Conservation (phyloP, 2,888 invertebrate genomes). For the Melanotus villosus region DNA sequence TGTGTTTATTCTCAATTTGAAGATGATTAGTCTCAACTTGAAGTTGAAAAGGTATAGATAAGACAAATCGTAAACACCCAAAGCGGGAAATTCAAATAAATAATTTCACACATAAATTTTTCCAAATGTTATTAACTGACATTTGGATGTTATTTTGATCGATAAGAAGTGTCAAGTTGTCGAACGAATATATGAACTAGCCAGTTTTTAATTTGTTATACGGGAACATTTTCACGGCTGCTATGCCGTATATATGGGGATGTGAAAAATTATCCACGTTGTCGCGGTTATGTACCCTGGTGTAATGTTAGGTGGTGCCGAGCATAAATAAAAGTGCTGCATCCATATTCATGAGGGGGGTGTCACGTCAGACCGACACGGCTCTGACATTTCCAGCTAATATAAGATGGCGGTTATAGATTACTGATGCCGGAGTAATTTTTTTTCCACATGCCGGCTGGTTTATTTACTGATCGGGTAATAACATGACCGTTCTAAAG, state of each 20-base stretch:
- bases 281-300: conserved; percentile 40
- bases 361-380: conserved; percentile 55
- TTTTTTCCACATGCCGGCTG: conserved; percentile 47
- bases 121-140: too few relatives aligned
- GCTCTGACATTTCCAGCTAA: conserved; percentile 63
- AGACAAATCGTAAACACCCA: too few relatives aligned
- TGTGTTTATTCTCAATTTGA: too few relatives aligned
- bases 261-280: conserved; percentile 40
- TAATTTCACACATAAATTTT: too few relatives aligned
- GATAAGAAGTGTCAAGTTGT: too few relatives aligned
- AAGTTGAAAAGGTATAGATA: too few relatives aligned
- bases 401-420: conserved; percentile 65
- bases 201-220: neutral
- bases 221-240: conserved; percentile 3
- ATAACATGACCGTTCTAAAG: conserved; percentile 10
- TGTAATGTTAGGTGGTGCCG: conserved; percentile 44
- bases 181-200: neutral
- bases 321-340: conserved; percentile 53
- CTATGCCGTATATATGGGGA: conserved; percentile 14
- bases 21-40: too few relatives aligned
- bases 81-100: too few relatives aligned
- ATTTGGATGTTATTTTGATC: too few relatives aligned
- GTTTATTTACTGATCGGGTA: conserved; percentile 42
- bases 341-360: conserved; percentile 62
- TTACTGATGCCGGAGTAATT: conserved; percentile 60